Evolutionary conservation across 2,888 invertebrate genomes (phyloP).

Genomic region (Dione vanillae): DNA sequence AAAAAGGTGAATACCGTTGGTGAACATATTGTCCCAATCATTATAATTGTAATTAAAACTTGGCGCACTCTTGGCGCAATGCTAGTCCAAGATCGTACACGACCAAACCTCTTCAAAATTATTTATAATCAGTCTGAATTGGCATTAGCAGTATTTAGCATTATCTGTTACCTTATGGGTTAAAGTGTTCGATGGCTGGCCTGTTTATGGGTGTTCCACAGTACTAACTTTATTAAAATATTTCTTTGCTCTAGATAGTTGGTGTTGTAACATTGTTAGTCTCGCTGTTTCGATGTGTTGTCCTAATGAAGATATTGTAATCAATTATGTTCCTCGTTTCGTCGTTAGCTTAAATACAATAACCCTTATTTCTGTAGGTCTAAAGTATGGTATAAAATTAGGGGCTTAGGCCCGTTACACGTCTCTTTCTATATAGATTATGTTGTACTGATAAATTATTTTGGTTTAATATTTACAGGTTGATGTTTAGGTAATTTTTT

Average conservation of each 20-base stretch:
- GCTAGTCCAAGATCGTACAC: conserved; percentile 45
- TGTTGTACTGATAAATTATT: conserved; percentile 72
- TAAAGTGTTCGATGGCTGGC: conserved; percentile 53
- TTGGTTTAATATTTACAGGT: conserved; percentile 80
- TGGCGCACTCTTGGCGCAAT: conserved; percentile 29
- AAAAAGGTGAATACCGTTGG: conserved; percentile 92
- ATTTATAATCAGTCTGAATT: conserved; percentile 21
- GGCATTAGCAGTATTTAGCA: conserved; percentile 47
- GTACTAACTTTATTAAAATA: conserved; percentile 59
- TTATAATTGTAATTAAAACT: conserved; percentile 53
- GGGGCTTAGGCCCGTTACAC: conserved; percentile 62
- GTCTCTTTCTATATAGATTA: conserved; percentile 62
- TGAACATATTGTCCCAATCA: conserved; percentile 62
- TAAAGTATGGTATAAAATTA: conserved; percentile 43
- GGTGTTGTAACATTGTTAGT: conserved; percentile 77
- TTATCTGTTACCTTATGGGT: conserved; percentile 63
- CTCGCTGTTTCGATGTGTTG: conserved; percentile 54
- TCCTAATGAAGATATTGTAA: conserved; percentile 49
- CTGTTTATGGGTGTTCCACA: conserved; percentile 56
- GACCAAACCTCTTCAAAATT: conserved; percentile 38
- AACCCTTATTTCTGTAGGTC: conserved; percentile 45
- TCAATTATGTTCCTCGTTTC: conserved; percentile 48
- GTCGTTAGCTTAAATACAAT: conserved; percentile 57
- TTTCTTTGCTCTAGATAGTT: conserved; percentile 75
- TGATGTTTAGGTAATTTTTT: conserved; percentile 79